phyloP scores from a whole-genome alignment of 2,113 vertebrate species.

The Ctenodactylus gundi region DNA sequence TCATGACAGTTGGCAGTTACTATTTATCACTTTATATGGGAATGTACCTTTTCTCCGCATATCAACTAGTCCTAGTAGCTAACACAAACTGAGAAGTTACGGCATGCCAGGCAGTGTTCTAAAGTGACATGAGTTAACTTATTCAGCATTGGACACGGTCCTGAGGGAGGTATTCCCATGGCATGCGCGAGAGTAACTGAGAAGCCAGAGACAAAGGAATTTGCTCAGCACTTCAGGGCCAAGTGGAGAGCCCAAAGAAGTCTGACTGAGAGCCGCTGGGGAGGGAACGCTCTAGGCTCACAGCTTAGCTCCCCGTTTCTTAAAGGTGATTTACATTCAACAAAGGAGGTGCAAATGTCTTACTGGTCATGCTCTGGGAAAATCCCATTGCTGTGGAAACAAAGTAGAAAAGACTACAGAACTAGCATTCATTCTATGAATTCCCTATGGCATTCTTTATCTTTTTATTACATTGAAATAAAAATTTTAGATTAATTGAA shows the following conservation, averaged over 20 bases:
- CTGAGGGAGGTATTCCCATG: not conserved
- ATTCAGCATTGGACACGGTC: not conserved
- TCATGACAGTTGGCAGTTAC: not conserved
- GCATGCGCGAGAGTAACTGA: not conserved
- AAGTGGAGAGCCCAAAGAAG: not conserved
- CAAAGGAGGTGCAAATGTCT: not conserved
- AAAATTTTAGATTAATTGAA: slow-evolving; percentile 22
- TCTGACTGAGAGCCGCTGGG: not conserved
- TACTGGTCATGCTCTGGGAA: not conserved
- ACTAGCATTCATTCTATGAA: not conserved
- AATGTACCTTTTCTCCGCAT: not conserved
- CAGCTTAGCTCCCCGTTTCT: not conserved
- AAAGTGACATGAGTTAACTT: not conserved
- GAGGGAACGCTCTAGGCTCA: not conserved
- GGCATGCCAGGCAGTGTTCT: not conserved
- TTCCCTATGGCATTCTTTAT: not conserved
- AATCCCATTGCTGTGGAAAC: not conserved
- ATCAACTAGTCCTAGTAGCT: not conserved
- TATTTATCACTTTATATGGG: not conserved
- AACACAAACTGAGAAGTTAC: not conserved
- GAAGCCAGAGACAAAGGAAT: not conserved
- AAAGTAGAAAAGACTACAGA: not conserved
- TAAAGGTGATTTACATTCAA: not conserved
- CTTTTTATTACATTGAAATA: not conserved
- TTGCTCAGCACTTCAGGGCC: not conserved